phyloP scores from a whole-genome alignment of 2,888 invertebrate genomes.

The Eupithecia vulgata region DNA sequence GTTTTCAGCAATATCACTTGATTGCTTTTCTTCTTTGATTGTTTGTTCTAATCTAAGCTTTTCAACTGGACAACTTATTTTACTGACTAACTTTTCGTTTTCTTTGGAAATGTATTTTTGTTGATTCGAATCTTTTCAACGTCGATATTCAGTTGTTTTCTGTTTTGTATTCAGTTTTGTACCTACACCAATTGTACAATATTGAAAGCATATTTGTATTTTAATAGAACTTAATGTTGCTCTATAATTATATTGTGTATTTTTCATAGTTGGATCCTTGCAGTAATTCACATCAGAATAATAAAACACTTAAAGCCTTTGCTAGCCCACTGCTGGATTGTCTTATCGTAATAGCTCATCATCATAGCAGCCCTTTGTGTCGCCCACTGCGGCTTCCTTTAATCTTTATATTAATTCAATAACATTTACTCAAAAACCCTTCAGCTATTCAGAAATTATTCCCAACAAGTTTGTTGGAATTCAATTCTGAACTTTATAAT shows the following conservation, averaged over 20 bases:
- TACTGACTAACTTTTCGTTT: not conserved
- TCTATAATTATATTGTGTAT: too few species aligned
- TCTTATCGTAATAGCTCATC: not conserved
- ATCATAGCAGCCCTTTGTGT: too few species aligned
- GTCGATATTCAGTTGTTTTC: not conserved
- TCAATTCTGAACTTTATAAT: too few species aligned
- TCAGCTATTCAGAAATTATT: not conserved
- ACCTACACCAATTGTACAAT: too few species aligned
- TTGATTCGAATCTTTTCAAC: not conserved
- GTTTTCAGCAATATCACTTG: slow-evolving; percentile 33
- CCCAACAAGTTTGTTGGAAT: too few species aligned
- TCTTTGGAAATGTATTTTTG: not conserved
- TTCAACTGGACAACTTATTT: slow-evolving; percentile 24
- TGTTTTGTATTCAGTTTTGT: not conserved
- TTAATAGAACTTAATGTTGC: not conserved
- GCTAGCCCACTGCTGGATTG: not conserved
- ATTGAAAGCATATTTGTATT: not conserved
- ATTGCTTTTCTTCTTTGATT: slow-evolving; percentile 16
- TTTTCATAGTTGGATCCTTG: not conserved
- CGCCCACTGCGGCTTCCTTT: too few species aligned
- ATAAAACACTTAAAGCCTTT: too few species aligned
- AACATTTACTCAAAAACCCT: not conserved
- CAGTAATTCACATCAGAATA: not conserved
- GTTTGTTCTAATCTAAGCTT: slow-evolving; percentile 17
- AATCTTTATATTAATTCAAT: too few species aligned